Evolutionary conservation across 92 coral and sea anemone genomes (phyloP).

Genomic region (Palythoa caribaeorum): DNA sequence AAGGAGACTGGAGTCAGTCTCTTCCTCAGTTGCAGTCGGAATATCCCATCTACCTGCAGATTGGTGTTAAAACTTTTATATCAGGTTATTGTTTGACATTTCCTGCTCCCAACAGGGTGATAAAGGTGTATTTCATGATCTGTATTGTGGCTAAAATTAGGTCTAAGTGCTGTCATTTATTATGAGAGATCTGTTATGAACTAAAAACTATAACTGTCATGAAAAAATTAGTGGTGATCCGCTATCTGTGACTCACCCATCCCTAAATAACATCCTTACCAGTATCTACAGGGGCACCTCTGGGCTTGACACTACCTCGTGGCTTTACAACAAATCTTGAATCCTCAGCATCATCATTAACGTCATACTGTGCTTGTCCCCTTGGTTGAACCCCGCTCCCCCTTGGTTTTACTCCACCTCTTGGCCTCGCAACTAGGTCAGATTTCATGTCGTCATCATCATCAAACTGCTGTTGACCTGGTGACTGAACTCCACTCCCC

Average conservation of each 20-base stretch:
- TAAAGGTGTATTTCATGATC: no score
- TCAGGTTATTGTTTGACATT: background rate
- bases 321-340: conserved; percentile 21
- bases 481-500: background rate
- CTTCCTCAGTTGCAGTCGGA: conserved; percentile 20
- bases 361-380: conserved; percentile 16
- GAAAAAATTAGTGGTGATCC: no score
- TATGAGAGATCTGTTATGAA: no score
- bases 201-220: no score
- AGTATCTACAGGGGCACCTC: conserved; percentile 26
- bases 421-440: conserved; percentile 32
- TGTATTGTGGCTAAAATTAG: no score
- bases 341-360: conserved; percentile 17
- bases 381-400: conserved; percentile 20
- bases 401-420: conserved; percentile 40
- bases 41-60: conserved; percentile 39
- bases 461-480: conserved; percentile 18
- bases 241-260: background rate
- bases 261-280: conserved; percentile 12
- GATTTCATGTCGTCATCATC: conserved; percentile 19
- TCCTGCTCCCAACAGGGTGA: background rate
- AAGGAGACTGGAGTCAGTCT: background rate
- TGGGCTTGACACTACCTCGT: conserved; percentile 12
- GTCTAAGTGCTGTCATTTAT: no score
- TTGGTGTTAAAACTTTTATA: background rate